These are phyloP conservation scores for Ariopsis seemanni DNA, from an alignment of 2,113 vertebrate species.

Conservation along the genomic window DNA sequence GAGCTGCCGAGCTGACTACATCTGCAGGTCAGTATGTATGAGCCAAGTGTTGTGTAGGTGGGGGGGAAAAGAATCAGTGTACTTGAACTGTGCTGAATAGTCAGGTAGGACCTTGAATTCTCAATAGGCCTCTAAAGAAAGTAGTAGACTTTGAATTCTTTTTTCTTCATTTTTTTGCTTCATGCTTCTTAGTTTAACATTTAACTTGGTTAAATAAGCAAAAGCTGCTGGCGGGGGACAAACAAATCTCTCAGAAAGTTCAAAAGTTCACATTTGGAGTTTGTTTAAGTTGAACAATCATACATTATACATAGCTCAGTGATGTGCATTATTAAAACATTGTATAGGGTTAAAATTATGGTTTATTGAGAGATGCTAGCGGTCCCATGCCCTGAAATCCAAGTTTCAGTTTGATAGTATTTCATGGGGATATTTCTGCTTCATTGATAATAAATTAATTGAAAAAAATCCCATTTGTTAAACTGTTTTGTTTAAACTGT, in stretches of 20 bases:
- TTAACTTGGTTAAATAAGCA: conserved; percentile 3
- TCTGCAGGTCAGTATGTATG: conserved; percentile 84
- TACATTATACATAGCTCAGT: not conserved
- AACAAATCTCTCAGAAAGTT: not conserved
- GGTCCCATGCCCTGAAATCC: not conserved
- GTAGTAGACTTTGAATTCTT: not conserved
- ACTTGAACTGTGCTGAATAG: conserved; percentile 26
- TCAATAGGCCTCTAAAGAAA: conserved; percentile 14
- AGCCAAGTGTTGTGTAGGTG: not conserved
- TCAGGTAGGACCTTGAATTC: conserved; percentile 17
- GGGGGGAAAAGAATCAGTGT: conserved; percentile 17
- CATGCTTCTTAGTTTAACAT: not conserved
- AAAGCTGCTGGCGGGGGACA: not conserved
- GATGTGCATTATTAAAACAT: conserved; percentile 42
- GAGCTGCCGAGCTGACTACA: conserved; percentile 79
- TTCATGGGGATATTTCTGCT: not conserved
- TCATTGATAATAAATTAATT: not conserved
- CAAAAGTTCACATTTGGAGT: not conserved
- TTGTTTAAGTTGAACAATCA: conserved; percentile 9
- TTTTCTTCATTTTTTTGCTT: not conserved
- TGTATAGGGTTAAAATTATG: not conserved
- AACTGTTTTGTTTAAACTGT: not conserved
- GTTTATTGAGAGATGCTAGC: conserved; percentile 59
- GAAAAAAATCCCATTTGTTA: not conserved
- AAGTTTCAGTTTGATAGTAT: not conserved